These are phyloP conservation scores for Lamprotornis superbus DNA, from an alignment of 2,113 vertebrate genomes.

Conservation along the genomic window DNA sequence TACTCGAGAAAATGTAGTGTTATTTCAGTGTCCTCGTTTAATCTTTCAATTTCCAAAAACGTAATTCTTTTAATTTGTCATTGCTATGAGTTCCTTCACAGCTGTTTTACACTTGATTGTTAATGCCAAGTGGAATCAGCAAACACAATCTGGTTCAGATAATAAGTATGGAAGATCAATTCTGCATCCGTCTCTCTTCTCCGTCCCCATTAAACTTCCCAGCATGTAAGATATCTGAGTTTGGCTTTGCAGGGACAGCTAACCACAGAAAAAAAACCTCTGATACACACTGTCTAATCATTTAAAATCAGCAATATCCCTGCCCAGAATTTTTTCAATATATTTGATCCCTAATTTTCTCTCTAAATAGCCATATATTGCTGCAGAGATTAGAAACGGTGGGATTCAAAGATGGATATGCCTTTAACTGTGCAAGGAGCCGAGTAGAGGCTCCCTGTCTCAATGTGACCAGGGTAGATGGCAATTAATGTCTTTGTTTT, in stretches of 20 bases:
- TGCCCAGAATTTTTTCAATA: background rate
- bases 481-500: background rate
- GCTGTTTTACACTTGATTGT: conserved; percentile 10
- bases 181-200: background rate
- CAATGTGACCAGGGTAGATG: background rate
- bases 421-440: background rate
- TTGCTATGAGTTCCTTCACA: conserved; percentile 28
- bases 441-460: background rate
- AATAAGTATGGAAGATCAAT: conserved; percentile 23
- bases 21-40: conserved; percentile 28
- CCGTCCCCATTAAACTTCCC: background rate
- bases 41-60: conserved; percentile 42
- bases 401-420: background rate
- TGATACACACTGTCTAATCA: background rate
- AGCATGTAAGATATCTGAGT: background rate
- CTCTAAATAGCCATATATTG: background rate
- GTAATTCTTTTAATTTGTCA: conserved; percentile 36
- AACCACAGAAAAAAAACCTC: background rate
- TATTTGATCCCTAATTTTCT: background rate
- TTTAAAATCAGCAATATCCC: background rate
- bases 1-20: background rate
- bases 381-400: background rate
- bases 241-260: background rate
- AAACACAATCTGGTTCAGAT: conserved; percentile 23
- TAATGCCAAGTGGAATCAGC: conserved; percentile 34